Evolutionary conservation across 2,113 vertebrate genomes (phyloP), one percentile per base, ranked within the genome.

Genomic region (Onychorhynchus coronatus): DNA sequence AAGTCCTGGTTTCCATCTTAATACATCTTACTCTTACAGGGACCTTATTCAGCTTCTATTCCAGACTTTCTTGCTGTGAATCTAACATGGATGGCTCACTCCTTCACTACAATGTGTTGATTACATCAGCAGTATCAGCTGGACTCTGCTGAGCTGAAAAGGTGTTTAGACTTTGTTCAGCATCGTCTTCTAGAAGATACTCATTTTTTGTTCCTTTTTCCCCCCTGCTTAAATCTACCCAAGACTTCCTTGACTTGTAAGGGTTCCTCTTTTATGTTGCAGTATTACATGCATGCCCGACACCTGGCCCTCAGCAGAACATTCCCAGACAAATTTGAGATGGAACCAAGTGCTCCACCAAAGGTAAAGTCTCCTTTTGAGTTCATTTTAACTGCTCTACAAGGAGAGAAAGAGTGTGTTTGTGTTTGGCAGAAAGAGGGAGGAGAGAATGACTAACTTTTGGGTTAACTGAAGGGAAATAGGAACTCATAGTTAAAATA

Each of bases 211-310:
- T 73, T 82, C 42, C 23, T n/a, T 77, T 55, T 4, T 8, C 39
- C 8, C 8, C 1, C 17, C 18, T 59, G 42, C 10, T 55, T 77
- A 70, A 84, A 41, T 72, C 33, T 63, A 41, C 19, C 9, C 13
- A 20, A 46, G 35, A 72, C 11, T 71, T 88, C 8, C 41, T 42
- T 72, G 74, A 18, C n/a, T 84, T 89, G 6, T 74, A 33, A 73
- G 75, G 13, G 31, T 18, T 39, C 86, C 59, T 85, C 19, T 89
- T 91, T 93, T 95, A 27, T 84, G 4, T 97, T 94, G 44, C 95
- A 99, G 99, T 99, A 98, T 95, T 99, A 99, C 85, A 98, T 98
- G 88, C 99, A 99, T 12, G 98, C 99, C 62, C 98, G 99, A 28
- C 99, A 98, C 76, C 94, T 99, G 90, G 98, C 99, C 14, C 98